phyloP scores from a whole-genome alignment of 2,113 vertebrate species.

The Vidua chalybeata region DNA sequence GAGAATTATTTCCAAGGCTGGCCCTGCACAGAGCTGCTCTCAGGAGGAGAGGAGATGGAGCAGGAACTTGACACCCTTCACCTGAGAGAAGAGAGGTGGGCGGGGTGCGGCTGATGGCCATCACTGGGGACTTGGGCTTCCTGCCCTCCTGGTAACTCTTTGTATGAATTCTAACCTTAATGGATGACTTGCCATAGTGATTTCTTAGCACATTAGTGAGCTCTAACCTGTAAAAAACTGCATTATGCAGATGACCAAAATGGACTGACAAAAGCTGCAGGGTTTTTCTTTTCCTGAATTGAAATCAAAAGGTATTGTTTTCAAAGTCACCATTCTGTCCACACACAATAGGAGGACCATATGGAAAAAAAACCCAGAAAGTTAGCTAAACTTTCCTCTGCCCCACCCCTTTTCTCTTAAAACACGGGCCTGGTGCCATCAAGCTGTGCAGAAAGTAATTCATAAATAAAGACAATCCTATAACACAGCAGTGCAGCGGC shows the following conservation, averaged over 20 bases:
- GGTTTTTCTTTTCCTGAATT: neutral
- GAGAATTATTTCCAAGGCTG: constrained; percentile 65
- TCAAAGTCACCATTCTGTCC: neutral
- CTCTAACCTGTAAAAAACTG: neutral
- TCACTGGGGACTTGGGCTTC: accelerated
- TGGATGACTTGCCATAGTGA: neutral
- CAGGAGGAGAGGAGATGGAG: neutral
- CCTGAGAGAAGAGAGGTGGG: neutral
- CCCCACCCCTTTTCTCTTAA: neutral
- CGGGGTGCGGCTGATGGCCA: neutral
- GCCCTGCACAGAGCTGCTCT: neutral
- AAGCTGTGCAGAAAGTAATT: neutral
- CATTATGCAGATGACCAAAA: constrained; percentile 1
- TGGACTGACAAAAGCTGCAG: neutral
- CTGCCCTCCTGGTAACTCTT: neutral
- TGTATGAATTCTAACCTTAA: neutral
- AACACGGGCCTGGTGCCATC: neutral
- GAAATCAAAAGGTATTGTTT: neutral
- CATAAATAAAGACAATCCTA: neutral
- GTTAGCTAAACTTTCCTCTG: neutral
- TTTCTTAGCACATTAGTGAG: constrained; percentile 12
- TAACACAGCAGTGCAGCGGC: neutral
- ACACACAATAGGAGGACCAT: neutral
- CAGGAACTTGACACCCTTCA: neutral
- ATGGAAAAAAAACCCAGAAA: neutral